Base-by-base conservation (phyloP, 2,797 vertebrate species). In the Ptychobarbus kaznakovi region DNA sequence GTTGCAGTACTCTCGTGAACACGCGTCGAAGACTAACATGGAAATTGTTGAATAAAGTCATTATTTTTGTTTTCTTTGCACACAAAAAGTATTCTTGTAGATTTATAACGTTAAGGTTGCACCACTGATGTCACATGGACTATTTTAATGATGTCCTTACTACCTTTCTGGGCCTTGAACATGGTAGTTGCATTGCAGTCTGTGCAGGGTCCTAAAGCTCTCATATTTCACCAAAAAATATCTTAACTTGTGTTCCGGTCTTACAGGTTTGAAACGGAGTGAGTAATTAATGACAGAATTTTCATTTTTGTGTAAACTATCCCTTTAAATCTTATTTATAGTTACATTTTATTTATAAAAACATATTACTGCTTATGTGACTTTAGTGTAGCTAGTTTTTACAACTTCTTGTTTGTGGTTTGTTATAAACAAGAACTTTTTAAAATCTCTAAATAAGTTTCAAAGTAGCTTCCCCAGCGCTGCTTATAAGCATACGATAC, bases 401-500 rank as follows among this genome's bases (percentile, higher is more conserved):
- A 13, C 35, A n/a, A 40, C 74, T 56, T n/a, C 12, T 76, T 76
- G 32, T 56, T 76, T 77, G 51, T 40, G 18, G 16, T 69, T 35
- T 69, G 18, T 40, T 69, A n/a, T 58, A 16, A 58, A 76, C 20
- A 7, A 35, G 22, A n/a, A 58, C 9, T 18, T 53, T 75, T 35
- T 6, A 3, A 6, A 53, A 11, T 77, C 20, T 58, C 11, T 25
- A 40, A 77, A 42, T 78, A 25, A 25, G 51, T 77, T 42, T 77
- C 68, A 70, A 65, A 82, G 13, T 4, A 42, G 38, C 8, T 78
- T 78, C 38, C 35, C 22, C 22, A 77, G 56, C 7, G 16, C 22
- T 61, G 35, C 49, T 53, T 73, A 66, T 86, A 82, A 85, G 85
- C 84, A 46, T 32, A 25, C 65, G 13, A 70, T 75, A 46, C 3